Base-by-base conservation (phyloP, 2,888 invertebrate genomes). In the Trachelus stipa region DNA sequence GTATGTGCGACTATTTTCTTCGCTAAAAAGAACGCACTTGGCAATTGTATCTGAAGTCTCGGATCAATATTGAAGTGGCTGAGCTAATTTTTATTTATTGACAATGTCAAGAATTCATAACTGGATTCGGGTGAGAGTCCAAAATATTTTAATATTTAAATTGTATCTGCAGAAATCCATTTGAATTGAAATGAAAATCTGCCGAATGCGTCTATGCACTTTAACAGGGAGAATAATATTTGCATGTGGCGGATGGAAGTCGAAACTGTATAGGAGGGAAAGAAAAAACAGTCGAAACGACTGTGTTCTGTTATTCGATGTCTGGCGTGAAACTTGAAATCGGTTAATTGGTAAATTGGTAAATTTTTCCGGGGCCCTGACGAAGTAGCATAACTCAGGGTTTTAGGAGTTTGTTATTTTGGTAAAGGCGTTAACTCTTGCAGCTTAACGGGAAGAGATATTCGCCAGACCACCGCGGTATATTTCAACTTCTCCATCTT, bases 401-500 rank as follows among this genome's bases (percentile, higher is more conserved):
- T 34, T 73, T 78, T 68, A 76, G 78, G 76, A 78, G 88, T 88
- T 87, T 88, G 85, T 88, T 88, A 87, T 86, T 87, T 84, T 85
- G 84, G 83, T 85, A 82, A 84, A 84, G 86, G 84, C 85, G 88
- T 88, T 88, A 88, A 88, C 84, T 84, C 81, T 81, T 75, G 80
- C 83, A 78, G 80, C 78, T 81, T 83, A 83, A 84, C 85, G 89
- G 89, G 88, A 89, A 88, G 88, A 88, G 89, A 90, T 88, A 87
- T 86, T 90, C 83, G 86, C 90, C 90, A 90, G 90, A 89, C 88
- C 88, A 88, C 89, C 88, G 82, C 81, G 85, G 84, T 85, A 82
- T 79, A 73, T 82, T 81, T 76, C 79, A 78, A 78, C 79, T 79
- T 78, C 82, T 77, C 80, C 78, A 73, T 34, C 76, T 68, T 30